Evolutionary conservation across 2,797 vertebrate species (phyloP), one percentile per base, ranked within the genome.

Genomic region (Apogon hyalosoma): DNA sequence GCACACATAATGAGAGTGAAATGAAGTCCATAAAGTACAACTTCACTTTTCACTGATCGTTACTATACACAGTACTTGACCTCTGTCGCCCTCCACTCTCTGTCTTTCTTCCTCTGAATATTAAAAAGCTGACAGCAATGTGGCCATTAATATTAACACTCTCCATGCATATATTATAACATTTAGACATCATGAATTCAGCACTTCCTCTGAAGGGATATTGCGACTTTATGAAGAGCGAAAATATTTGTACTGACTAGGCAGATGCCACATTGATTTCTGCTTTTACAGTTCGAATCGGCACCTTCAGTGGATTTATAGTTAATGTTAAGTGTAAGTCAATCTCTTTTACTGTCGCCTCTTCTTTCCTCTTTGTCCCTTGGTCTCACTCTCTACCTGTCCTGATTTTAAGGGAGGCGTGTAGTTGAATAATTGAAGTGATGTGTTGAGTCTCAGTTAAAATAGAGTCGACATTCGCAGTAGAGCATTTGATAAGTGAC

Each of bases 141-240:
- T 81, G 81, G 53, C 41, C 82, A 87, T 87, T 82, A 89, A 89
- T 88, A 89, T 90, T 90, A 82, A 91, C 55, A 63, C 45, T 52
- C 18, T 57, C 28, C 66, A 77, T 84, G 86, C 79, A 89, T 86
- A 77, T 83, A 64, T 79, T 80, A 88, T 85, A 72, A 65, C 61
- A 73, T 88, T 83, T 85, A 57, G 69, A 66, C 74, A 81, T 86
- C 63, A 46, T 55, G 43, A 48, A 78, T 85, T 83, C 77, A 84
- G 60, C 72, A 43, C 62, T 80, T 75, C 33, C 54, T 79, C 59
- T 58, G 70, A 71, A 60, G 60, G 43, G 33, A 67, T 61, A 61
- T 9, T 8, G 19, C 46, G 60, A 68, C 31, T 67, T 70, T 70
- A 66, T 78, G 69, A 81, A 63, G 15, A 63, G 42, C 51, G 7